Base-by-base conservation (phyloP, 2,113 vertebrate species). In the Gallinago paraguaiae region DNA sequence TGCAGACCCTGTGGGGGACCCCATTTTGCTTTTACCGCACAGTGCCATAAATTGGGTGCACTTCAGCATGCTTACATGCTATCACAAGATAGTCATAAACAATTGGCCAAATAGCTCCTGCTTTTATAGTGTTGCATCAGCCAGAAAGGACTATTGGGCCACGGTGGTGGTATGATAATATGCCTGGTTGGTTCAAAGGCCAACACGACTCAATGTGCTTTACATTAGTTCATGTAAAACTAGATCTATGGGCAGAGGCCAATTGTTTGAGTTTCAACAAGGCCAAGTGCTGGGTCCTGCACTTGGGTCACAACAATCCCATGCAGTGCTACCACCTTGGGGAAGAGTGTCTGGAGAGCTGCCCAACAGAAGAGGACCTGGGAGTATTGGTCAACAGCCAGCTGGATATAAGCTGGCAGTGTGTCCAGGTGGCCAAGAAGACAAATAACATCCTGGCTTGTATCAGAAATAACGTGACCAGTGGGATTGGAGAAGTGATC, bases 171-270 rank as follows among this genome's bases (percentile, higher is more conserved):
- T 39, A 51, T 13, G 63, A 50, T 45, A 50, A 35, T 27, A 23
- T 22, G 10, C 4, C 13, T 3, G 0, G 6, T 3, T 50, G 3
- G 4, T 57, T 63, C 33, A 63, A 68, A 74, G 18, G 13, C 23
- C 31, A 61, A 33, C 5, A 45, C 10, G 48, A 43, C 31, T 56
- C 41, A 56, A 20, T 33, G 25, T 25, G 7, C 8, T 67, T 72
- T 60, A 67, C 9, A 28, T 24, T 67, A 25, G 60, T 79, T 68
- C n/a, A 65, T 0, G 2, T 53, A 72, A 60, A 78, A 54, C 25
- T 27, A 2, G 14, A 37, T 61, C 2, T 3, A 59, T 27, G 24
- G 9, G 14, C 45, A 9, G 3, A 67, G 19, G 45, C n/a, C 45
- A 50, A 5, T 2, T 63, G 16, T 33, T 33, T 7, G 28, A 50